Conservation (phyloP, 2,113 vertebrate genomes). For the Arothron firmamentum region DNA sequence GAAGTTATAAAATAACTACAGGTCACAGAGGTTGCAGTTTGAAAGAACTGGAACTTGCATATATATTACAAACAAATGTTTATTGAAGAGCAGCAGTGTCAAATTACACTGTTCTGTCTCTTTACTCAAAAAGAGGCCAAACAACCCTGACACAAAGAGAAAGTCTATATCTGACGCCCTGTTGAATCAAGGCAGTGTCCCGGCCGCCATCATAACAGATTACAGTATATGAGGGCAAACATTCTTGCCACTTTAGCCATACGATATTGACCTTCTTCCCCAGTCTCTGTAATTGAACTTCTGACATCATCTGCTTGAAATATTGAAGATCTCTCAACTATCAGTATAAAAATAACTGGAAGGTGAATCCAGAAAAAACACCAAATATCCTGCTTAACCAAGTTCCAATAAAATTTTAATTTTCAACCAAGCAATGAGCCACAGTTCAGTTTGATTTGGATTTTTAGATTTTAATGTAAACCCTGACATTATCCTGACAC, state of each 20-base stretch:
- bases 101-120: constrained; percentile 37
- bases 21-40: too few relatives aligned
- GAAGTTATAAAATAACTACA: too few relatives aligned
- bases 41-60: too few relatives aligned
- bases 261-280: constrained; percentile 69
- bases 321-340: constrained; percentile 73
- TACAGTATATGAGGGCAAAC: constrained; percentile 68
- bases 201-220: constrained; percentile 68
- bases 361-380: constrained; percentile 59
- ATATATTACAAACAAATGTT: neutral
- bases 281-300: constrained; percentile 71
- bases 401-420: too few relatives aligned
- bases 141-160: constrained; percentile 43
- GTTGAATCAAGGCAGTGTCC: constrained; percentile 56
- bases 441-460: too few relatives aligned
- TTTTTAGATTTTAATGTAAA: too few relatives aligned
- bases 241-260: constrained; percentile 62
- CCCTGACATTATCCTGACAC: too few relatives aligned
- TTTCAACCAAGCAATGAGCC: too few relatives aligned
- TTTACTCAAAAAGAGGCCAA: constrained; percentile 34
- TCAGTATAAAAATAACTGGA: too few relatives aligned
- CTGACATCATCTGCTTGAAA: constrained; percentile 79
- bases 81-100: constrained; percentile 28
- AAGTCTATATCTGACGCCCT: constrained; percentile 46
- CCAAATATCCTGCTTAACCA: too few relatives aligned